Evolutionary conservation across 2,113 vertebrate genomes (phyloP).

Genomic region (Malurus alboscapulatus): DNA sequence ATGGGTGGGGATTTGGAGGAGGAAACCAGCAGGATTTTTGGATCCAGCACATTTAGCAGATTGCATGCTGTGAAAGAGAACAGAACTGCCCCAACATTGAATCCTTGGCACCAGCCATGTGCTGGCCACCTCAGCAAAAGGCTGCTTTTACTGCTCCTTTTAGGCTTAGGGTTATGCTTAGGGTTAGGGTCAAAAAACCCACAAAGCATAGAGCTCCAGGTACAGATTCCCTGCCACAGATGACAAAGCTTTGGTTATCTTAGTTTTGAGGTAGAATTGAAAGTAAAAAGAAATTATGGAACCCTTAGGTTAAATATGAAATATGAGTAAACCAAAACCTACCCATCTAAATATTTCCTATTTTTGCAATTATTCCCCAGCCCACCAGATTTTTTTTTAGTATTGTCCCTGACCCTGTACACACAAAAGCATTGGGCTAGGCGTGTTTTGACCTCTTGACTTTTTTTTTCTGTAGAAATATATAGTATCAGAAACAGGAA

Average conservation of each 20-base stretch:
- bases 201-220: not conserved
- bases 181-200: not conserved
- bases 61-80: not conserved
- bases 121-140: not conserved
- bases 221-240: not conserved
- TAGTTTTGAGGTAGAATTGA: not conserved
- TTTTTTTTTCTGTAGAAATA: not conserved
- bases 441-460: not conserved
- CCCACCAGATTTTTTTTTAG: not conserved
- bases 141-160: not conserved
- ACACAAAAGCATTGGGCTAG: not conserved
- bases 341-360: not conserved
- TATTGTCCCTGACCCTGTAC: accelerated
- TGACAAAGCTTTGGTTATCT: not conserved
- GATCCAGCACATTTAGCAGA: not conserved
- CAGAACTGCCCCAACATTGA: not conserved
- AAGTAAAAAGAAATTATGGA: not conserved
- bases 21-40: not conserved
- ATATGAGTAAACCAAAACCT: not conserved
- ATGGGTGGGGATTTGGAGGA: not conserved
- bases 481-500: not conserved
- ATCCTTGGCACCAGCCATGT: not conserved
- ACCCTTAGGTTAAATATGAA: not conserved
- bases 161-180: not conserved
- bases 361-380: not conserved